Conservation (phyloP, 2,797 vertebrate genomes). For the Pantherophis alleghaniensis region DNA sequence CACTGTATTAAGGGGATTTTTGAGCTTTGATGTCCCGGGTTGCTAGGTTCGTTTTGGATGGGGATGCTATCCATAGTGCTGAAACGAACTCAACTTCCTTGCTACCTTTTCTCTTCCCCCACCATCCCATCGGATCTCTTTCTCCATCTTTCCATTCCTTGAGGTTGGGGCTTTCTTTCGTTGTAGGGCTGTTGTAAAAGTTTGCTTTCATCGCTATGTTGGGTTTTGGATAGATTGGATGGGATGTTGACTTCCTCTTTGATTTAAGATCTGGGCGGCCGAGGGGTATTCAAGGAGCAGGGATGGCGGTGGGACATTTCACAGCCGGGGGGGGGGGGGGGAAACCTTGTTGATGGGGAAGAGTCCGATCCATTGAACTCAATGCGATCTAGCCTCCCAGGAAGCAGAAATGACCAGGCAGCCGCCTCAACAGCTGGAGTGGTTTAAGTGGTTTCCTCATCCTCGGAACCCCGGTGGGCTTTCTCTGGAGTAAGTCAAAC, state of each 20-base stretch:
- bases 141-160: neutral
- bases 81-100: constrained; percentile 39
- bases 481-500: neutral
- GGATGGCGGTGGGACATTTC: neutral
- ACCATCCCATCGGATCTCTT: neutral
- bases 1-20: neutral
- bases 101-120: neutral
- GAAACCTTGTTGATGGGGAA: neutral
- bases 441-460: neutral
- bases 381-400: neutral
- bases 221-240: neutral
- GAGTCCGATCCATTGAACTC: neutral
- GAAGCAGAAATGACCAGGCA: neutral
- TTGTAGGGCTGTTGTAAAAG: neutral
- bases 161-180: too few relatives aligned
- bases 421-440: neutral
- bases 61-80: constrained; percentile 44
- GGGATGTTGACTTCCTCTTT: neutral
- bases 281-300: neutral
- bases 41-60: fast-evolving
- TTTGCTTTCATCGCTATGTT: neutral
- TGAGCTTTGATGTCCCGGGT: too few relatives aligned
- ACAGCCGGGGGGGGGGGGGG: too few relatives aligned
- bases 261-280: neutral
- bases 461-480: neutral